A percentile compares a stretch with the other conserved stretches of the same genome.
Evolutionary conservation across 2,113 vertebrate genomes (phyloP).

Genomic region (rat (Rattus norvegicus)): GRCr8 NC_086020.1:191712001-191712500

Average conservation of each 20-base stretch:
- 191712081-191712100: background rate
- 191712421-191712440: no score
- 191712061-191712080: background rate
- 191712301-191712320: background rate
- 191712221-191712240: constrained; percentile 90
- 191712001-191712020: background rate
- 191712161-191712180: constrained; percentile 86
- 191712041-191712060: background rate
- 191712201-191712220: constrained; percentile 93
- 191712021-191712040: background rate
- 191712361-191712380: no score
- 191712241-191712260: constrained; percentile 92
- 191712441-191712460: background rate
- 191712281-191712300: background rate
- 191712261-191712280: constrained; percentile 93
- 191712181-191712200: constrained; percentile 90
- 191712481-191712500: no score
- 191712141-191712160: background rate
- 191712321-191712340: background rate
- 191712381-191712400: background rate
- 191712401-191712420: background rate
- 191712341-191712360: background rate
- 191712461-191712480: background rate
- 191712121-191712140: no score
- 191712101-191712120: rapidly evolving